Evolutionary conservation across 2,797 vertebrate species (phyloP).

Genomic region (Hyperoplus immaculatus): DNA sequence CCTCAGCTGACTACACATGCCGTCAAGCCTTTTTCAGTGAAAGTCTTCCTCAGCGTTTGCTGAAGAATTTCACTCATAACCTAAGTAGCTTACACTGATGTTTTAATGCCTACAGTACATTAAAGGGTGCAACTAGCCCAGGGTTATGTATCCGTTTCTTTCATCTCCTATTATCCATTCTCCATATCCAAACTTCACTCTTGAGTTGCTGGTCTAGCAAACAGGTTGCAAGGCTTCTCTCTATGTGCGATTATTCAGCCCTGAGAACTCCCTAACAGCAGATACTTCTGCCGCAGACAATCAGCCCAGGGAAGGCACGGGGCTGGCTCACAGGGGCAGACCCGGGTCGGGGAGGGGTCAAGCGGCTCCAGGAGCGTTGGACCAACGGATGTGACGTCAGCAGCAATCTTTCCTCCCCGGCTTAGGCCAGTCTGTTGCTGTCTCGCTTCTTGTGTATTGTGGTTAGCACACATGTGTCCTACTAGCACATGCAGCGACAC

Average conservation of each 20-base stretch:
- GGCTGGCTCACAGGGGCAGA: constrained; percentile 22
- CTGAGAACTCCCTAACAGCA: constrained; percentile 59
- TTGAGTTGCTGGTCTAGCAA: constrained; percentile 38
- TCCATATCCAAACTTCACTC: constrained; percentile 21
- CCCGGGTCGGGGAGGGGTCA: background rate
- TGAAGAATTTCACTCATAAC: background rate
- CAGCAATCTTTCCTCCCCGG: background rate
- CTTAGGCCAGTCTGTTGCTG: background rate
- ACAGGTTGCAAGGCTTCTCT: constrained; percentile 25
- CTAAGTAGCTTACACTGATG: background rate
- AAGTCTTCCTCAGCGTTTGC: constrained; percentile 12
- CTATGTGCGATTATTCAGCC: constrained; percentile 23
- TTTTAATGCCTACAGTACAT: background rate
- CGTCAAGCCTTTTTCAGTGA: constrained; percentile 22
- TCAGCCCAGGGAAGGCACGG: constrained; percentile 16
- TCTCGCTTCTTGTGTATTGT: background rate
- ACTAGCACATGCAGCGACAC: background rate
- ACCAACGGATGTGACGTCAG: background rate
- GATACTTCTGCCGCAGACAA: constrained; percentile 37
- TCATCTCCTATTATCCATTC: constrained; percentile 21
- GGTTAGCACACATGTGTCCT: background rate
- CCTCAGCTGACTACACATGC: constrained; percentile 46
- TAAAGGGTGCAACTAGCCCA: background rate
- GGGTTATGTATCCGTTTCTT: constrained; percentile 1
- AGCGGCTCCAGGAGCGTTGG: background rate